Percentiles rank a stretch among this genome's conserved stretches.
Conservation (phyloP, 2,888 invertebrate species). For the Cheilosia vernalis region DNA sequence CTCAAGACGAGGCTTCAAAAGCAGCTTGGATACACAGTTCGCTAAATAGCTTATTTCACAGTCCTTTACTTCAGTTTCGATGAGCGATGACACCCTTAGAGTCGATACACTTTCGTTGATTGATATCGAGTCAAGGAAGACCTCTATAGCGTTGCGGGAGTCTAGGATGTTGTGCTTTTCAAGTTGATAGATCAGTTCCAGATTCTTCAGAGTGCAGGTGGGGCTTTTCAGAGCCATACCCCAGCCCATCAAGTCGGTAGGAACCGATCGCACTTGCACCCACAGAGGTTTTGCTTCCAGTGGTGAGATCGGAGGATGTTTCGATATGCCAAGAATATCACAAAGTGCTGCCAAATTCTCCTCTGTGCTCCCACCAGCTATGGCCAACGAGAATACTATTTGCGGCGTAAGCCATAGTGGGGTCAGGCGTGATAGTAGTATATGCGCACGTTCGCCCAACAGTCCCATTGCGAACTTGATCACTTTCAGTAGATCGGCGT, state of each 20-base stretch:
- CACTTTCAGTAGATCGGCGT: slow-evolving; percentile 83
- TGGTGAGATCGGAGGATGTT: slow-evolving; percentile 83
- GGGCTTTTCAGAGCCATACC: slow-evolving; percentile 84
- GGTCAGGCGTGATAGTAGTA: slow-evolving; percentile 84
- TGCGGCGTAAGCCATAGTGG: slow-evolving; percentile 85
- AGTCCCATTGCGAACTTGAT: slow-evolving; percentile 84
- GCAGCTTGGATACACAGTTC: slow-evolving; percentile 83
- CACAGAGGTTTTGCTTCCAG: slow-evolving; percentile 79
- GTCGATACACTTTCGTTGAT: slow-evolving; percentile 85
- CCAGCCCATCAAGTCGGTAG: slow-evolving; percentile 84
- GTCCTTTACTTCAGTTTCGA: slow-evolving; percentile 85
- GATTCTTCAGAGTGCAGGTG: slow-evolving; percentile 84
- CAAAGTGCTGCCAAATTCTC: slow-evolving; percentile 85
- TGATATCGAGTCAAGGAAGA: slow-evolving; percentile 84
- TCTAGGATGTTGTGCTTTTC: slow-evolving; percentile 82
- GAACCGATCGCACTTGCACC: slow-evolving; percentile 83
- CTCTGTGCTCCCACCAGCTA: slow-evolving; percentile 85
- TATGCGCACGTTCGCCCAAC: slow-evolving; percentile 84
- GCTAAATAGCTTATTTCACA: slow-evolving; percentile 84
- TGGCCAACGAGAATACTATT: slow-evolving; percentile 84
- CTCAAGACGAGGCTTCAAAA: slow-evolving; percentile 84
- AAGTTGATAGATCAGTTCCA: slow-evolving; percentile 84
- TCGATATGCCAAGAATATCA: slow-evolving; percentile 84
- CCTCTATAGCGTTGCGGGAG: slow-evolving; percentile 82
- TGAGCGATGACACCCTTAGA: slow-evolving; percentile 84